A percentile compares a stretch with the other conserved stretches of the same genome.
Evolutionary conservation across 2,113 vertebrate species (phyloP).

Genomic region (Piprites chloris): DNA sequence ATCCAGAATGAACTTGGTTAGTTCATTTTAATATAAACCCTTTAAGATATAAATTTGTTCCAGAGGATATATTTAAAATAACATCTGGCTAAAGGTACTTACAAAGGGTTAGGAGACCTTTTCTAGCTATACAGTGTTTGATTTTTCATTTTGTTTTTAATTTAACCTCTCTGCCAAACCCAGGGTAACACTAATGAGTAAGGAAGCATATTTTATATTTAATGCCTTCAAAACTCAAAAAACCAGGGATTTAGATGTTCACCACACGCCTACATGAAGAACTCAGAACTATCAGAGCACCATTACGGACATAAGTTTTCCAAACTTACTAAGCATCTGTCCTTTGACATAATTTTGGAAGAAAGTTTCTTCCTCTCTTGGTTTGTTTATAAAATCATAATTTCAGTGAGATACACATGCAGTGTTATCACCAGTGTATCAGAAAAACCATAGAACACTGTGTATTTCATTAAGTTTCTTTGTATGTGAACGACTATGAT

Average conservation of each 20-base stretch:
- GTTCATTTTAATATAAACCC: background rate
- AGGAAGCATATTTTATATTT: background rate
- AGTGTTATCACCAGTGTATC: background rate
- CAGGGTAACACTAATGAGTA: background rate
- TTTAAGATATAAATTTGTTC: background rate
- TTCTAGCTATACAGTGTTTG: background rate
- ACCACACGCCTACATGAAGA: rapidly evolving
- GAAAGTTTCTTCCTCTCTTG: background rate
- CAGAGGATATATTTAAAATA: background rate
- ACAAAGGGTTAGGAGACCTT: background rate
- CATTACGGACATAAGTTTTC: background rate
- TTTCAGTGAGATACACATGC: background rate
- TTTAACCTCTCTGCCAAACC: background rate
- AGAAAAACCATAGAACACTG: background rate
- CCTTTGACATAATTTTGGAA: background rate
- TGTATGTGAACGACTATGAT: background rate
- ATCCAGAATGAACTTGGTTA: background rate
- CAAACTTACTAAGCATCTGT: background rate
- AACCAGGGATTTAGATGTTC: background rate
- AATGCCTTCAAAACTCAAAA: background rate
- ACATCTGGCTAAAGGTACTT: background rate
- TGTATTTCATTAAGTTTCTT: background rate
- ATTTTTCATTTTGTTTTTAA: background rate
- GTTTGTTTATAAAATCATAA: background rate
- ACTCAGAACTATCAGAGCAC: background rate